phyloP scores from a whole-genome alignment of 2,888 invertebrate species.

The Odontocolon sp. region DNA sequence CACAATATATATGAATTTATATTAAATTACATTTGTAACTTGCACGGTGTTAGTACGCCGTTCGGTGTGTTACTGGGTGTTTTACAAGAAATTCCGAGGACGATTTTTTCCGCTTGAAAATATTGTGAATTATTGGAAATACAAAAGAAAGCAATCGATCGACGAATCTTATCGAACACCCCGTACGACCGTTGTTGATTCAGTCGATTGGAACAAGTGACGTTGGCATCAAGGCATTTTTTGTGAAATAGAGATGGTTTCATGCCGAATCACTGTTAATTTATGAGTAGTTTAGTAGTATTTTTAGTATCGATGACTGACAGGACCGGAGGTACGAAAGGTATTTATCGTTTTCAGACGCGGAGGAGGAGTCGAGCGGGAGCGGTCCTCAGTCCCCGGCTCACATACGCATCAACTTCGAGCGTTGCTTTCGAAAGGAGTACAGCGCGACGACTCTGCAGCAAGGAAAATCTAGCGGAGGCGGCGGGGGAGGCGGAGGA shows the following conservation, averaged over 20 bases:
- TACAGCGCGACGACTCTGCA: slow-evolving; percentile 81
- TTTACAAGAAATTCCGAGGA: neutral
- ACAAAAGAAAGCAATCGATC: slow-evolving; percentile 2
- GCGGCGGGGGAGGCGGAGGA: slow-evolving; percentile 51
- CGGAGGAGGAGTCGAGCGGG: slow-evolving; percentile 76
- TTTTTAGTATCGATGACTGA: neutral
- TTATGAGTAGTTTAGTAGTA: neutral
- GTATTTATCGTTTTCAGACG: slow-evolving; percentile 75
- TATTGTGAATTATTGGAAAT: neutral
- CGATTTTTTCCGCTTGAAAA: neutral
- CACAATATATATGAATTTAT: slow-evolving; percentile 69
- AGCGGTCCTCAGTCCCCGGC: slow-evolving; percentile 74
- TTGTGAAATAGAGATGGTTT: neutral
- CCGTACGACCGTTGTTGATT: too few relatives aligned
- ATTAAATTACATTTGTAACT: slow-evolving; percentile 52
- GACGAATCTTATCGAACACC: too few relatives aligned
- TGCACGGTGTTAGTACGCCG: slow-evolving; percentile 63
- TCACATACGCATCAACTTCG: slow-evolving; percentile 81
- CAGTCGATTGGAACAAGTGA: slow-evolving; percentile 11
- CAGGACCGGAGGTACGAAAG: slow-evolving; percentile 55
- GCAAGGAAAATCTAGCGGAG: slow-evolving; percentile 63
- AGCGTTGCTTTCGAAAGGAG: slow-evolving; percentile 82
- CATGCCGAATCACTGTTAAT: neutral
- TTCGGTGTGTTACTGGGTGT: slow-evolving; percentile 41
- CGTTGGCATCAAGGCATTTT: neutral